Percentiles rank a stretch among this genome's conserved stretches.
Evolutionary conservation across 2,888 invertebrate genomes (phyloP).

Genomic region (Orthosia cruda): DNA sequence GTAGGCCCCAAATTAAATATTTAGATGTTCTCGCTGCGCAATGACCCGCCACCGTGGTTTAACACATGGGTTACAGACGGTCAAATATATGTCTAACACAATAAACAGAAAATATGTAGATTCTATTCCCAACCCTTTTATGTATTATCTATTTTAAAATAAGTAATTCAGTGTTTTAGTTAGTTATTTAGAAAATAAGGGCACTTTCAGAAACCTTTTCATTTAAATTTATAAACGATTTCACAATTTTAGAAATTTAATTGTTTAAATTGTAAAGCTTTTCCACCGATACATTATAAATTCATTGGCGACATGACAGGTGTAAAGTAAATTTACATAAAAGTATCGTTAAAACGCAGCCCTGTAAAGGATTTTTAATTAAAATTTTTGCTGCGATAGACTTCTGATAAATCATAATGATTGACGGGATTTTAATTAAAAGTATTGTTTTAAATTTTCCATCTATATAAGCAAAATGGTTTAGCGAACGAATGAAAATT

Average conservation of each 20-base stretch:
- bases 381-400: constrained; percentile 72
- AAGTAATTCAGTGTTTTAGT: constrained; percentile 15
- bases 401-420: constrained; percentile 73
- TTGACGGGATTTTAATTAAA: constrained; percentile 76
- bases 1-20: constrained; percentile 29
- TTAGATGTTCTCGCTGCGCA: constrained; percentile 16
- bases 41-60: constrained; percentile 18
- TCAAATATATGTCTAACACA: constrained; percentile 36
- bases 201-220: constrained; percentile 5
- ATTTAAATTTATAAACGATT: constrained; percentile 15
- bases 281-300: constrained; percentile 29
- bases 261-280: constrained; percentile 2
- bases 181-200: background rate
- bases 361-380: constrained; percentile 76
- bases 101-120: constrained; percentile 24
- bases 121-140: constrained; percentile 23
- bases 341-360: constrained; percentile 76
- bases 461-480: constrained; percentile 9
- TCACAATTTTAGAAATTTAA: constrained; percentile 12
- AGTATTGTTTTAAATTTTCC: constrained; percentile 33
- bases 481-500: constrained; percentile 1
- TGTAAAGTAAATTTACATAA: constrained; percentile 76
- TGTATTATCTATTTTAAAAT: constrained; percentile 23
- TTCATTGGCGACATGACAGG: constrained; percentile 61
- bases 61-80: constrained; percentile 42